Evolutionary conservation across 2,113 vertebrate species (phyloP).

Genomic region (Rostratula benghalensis): DNA sequence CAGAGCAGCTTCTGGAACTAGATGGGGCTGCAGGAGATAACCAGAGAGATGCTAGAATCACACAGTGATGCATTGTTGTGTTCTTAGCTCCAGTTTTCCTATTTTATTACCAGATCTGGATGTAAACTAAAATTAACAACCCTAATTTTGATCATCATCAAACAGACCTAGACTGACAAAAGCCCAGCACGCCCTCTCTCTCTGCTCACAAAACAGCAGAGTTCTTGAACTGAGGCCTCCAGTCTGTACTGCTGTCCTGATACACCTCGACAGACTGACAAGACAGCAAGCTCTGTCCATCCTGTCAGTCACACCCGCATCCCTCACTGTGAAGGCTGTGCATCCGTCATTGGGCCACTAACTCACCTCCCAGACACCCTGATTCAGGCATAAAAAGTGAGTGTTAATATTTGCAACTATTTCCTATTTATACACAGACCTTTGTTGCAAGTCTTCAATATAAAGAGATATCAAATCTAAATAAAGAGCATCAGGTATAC

Average conservation of each 20-base stretch:
- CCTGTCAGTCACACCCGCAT: background rate
- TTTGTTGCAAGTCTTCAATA: background rate
- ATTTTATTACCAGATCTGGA: background rate
- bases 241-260: accelerated
- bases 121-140: background rate
- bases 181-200: background rate
- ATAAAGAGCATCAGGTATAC: background rate
- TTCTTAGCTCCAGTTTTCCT: background rate
- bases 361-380: background rate
- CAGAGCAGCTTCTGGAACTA: background rate
- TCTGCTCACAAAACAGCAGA: background rate
- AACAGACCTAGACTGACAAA: background rate
- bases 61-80: background rate
- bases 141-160: background rate
- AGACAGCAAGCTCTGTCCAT: accelerated
- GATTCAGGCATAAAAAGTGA: accelerated
- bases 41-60: background rate
- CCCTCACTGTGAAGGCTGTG: background rate
- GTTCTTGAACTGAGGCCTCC: background rate
- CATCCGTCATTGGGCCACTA: accelerated
- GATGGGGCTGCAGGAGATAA: background rate
- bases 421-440: background rate
- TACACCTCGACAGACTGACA: accelerated
- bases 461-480: background rate
- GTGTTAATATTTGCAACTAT: background rate